Evolutionary conservation across 2,113 vertebrate genomes (phyloP), one percentile per base, ranked within the genome.

Genomic region (western clawed frog (Xenopus tropicalis)): DNA sequence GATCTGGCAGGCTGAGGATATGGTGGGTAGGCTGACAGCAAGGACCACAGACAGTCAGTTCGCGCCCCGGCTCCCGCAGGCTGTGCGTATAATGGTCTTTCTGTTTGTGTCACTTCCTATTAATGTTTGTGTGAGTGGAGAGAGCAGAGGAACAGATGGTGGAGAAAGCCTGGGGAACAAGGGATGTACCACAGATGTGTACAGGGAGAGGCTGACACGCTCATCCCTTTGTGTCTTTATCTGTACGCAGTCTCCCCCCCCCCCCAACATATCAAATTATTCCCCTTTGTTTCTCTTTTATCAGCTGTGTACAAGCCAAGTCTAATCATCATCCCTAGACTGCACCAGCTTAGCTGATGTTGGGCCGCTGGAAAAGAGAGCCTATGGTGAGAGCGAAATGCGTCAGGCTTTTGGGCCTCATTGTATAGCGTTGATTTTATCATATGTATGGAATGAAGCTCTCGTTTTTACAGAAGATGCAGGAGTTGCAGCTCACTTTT

Each of bases 141-240:
- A 68, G 46, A 69, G 46, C 58, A 43, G 58, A 61, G 66, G 43
- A 66, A 51, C 72, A 75, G 72, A 69, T 69, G 72, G 65, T 61
- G 57, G 14, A 68, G 56, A 22, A 42, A 74, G 62, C 72, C 56
- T 42, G 64, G 72, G 72, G 57, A 69, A 22, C 20, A 5, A 56
- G 29, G 57, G 57, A 62, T 62, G 54, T 68, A 56, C 59, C 56
- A 74, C 72, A 68, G 72, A 74, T 74, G 72, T 66, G 43, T 20
- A 0, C 29, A 37, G 6, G 29, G 29, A 7, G 29, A 3, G 29
- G 6, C 29, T 37, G n/a, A n/a, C n/a, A 61, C 20, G 1, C 63
- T 6, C 19, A 11, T 12, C 13, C 14, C 42, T 21, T 13, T 46
- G 16, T 46, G 3, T 59, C 20, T 59, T 48, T n/a, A 43, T 21